These are phyloP conservation scores for Rhagoletis zephyria DNA, from an alignment of 1,140 invertebrate genomes.

Conservation along the genomic window DNA sequence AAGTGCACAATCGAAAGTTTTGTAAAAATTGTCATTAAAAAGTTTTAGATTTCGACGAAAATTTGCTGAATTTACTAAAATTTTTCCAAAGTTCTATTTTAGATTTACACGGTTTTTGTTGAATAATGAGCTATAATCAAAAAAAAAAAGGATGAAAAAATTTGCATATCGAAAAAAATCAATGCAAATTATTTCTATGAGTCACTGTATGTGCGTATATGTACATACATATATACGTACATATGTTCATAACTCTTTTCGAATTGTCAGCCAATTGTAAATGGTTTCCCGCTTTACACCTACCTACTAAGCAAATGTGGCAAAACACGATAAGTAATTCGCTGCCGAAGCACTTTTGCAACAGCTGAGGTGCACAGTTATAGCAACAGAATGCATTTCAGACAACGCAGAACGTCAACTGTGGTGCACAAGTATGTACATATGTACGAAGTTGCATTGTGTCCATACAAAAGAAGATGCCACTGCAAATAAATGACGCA, in stretches of 20 bases:
- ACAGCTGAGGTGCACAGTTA: background rate
- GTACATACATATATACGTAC: no score
- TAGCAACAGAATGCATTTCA: background rate
- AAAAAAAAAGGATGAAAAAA: no score
- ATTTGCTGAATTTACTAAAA: no score
- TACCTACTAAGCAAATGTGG: constrained; percentile 35
- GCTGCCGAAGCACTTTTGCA: constrained; percentile 6
- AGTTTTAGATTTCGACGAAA: no score
- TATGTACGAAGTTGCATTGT: background rate
- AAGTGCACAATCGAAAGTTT: no score
- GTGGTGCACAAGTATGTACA: background rate
- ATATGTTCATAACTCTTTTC: background rate
- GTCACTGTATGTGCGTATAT: no score
- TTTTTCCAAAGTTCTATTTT: no score
- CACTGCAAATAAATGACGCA: constrained; percentile 45
- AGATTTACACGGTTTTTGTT: no score
- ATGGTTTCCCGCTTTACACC: constrained; percentile 9
- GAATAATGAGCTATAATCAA: no score
- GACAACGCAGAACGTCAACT: background rate
- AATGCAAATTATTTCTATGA: no score
- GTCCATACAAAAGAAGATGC: background rate
- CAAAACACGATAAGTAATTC: background rate
- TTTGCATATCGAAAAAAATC: no score
- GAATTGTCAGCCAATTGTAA: background rate
- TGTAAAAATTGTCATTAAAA: no score